Percentiles rank a stretch among this genome's conserved stretches.
Evolutionary conservation across 2,113 vertebrate genomes (phyloP).

Genomic region (Gymnocephalus cernua): DNA sequence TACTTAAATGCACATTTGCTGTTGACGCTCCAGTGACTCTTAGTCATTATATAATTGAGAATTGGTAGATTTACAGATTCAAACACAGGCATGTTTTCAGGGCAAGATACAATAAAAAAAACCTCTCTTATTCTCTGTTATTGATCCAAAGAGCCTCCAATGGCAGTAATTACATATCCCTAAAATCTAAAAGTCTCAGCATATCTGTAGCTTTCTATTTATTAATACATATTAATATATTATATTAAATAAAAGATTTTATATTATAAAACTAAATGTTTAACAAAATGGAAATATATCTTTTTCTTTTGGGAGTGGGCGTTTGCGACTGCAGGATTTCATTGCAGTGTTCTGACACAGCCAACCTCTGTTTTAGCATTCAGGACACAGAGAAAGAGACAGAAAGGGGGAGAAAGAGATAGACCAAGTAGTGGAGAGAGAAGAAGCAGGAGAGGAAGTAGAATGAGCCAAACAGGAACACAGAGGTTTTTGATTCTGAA

Average conservation of each 20-base stretch:
- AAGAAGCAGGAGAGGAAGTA: slow-evolving; percentile 74
- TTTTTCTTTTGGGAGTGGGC: slow-evolving; percentile 24
- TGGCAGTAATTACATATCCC: not conserved
- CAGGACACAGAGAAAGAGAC: slow-evolving; percentile 69
- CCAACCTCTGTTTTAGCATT: slow-evolving; percentile 75
- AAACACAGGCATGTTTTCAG: not conserved
- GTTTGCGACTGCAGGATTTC: slow-evolving; percentile 71
- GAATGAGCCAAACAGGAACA: slow-evolving; percentile 82
- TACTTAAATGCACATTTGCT: not conserved
- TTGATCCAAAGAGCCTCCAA: not conserved
- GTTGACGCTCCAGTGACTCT: not conserved
- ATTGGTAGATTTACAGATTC: not conserved
- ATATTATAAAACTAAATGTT: not conserved
- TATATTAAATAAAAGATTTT: not conserved
- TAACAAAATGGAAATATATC: not conserved
- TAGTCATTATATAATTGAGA: slow-evolving; percentile 5
- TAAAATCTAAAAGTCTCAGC: not conserved
- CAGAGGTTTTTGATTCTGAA: slow-evolving; percentile 75
- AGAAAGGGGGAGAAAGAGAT: slow-evolving; percentile 46
- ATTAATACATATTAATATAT: not conserved
- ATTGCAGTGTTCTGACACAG: slow-evolving; percentile 71
- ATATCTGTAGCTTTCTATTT: not conserved
- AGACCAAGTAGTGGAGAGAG: slow-evolving; percentile 46
- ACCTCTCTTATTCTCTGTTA: not conserved
- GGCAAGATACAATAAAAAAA: not conserved